Evolutionary conservation across 2,113 vertebrate species (phyloP), one percentile per base, ranked within the genome.

Genomic region (Pyxicephalus adspersus): DNA sequence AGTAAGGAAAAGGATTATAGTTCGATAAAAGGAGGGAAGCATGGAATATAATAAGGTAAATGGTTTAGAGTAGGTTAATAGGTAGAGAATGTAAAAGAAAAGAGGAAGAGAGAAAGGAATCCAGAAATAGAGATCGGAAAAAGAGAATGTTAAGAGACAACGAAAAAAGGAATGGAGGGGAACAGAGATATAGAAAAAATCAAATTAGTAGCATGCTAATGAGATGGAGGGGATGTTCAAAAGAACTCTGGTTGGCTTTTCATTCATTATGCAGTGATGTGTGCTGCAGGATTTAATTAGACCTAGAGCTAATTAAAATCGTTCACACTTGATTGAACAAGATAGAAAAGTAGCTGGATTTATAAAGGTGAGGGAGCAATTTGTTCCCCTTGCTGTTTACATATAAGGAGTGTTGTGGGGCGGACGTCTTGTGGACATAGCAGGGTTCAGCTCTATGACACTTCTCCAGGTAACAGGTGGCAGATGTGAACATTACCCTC

Each of bases 301-400:
- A 67, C 64, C 76, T 67, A 65, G n/a, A 78, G 76, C 76, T 78
- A 78, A 78, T 78, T 78, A 78, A 78, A 78, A 68, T 67, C 76
- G 57, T 78, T 67, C 76, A 67, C 64, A 65, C 76, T 78, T 78
- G 76, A 67, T 78, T 66, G 67, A 68, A 67, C 76, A 67, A 57
- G 76, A 58, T 45, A 66, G 51, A 38, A 58, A 78, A 58, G 65
- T 34, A 65, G 66, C 63, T 78, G 76, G 52, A 67, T 78, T 34
- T 78, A 28, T 58, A 57, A 67, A 67, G 64, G 76, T 78, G 52
- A 22, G 26, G 45, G 68, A 4, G 38, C 38, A 45, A 31, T 26
- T 5, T 22, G 11, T 5, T 23, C 16, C 34, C 34, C 45, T 51
- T 7, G 20, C 8, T 18, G 61, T 3, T 11, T 29, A 50, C 5